Evolutionary conservation across 2,797 vertebrate species (phyloP), one percentile per base, ranked within the genome.

Genomic region (Cuculus canorus): DNA sequence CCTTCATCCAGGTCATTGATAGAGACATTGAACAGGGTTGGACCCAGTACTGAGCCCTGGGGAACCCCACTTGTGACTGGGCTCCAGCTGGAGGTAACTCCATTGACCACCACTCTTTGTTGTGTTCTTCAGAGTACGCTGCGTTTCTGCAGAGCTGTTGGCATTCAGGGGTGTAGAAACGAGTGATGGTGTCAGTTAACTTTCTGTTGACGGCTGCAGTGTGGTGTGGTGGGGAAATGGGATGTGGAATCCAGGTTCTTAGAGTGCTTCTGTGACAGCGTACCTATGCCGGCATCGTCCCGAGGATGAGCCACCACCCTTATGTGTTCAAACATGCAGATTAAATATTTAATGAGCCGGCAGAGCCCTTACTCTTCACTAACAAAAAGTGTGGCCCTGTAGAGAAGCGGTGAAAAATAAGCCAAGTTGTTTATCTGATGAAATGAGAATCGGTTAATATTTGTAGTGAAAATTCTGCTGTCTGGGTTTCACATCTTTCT

Each of bases 81-180:
- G n/a, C n/a, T n/a, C n/a, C n/a, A n/a, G n/a, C n/a, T n/a, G n/a
- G n/a, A n/a, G n/a, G n/a, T n/a, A n/a, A n/a, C n/a, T n/a, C n/a
- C n/a, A n/a, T n/a, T n/a, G n/a, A n/a, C n/a, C n/a, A n/a, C n/a
- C n/a, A n/a, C n/a, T n/a, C n/a, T n/a, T n/a, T 37, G 17, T 41
- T 28, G 27, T 4, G 5, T 41, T 30, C 39, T 60, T 52, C 10
- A 10, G 61, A 17, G 28, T 3, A 0, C 24, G 1, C 10, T 18
- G 47, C 6, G 10, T 52, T 28, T 69, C 61, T 77, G 30, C 32
- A 11, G 59, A 77, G 65, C 71, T 41, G 11, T 28, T 48, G 12
- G 28, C 5, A 0, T 30, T 81, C 2, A 9, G 43, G 21, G 6
- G 14, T 17, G 33, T 32, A 28, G 50, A 43, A 53, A 59, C 0